A percentile compares a stretch with the other conserved stretches of the same genome.
phyloP scores from a whole-genome alignment of 2,113 vertebrate species.

The Chaenocephalus aceratus region DNA sequence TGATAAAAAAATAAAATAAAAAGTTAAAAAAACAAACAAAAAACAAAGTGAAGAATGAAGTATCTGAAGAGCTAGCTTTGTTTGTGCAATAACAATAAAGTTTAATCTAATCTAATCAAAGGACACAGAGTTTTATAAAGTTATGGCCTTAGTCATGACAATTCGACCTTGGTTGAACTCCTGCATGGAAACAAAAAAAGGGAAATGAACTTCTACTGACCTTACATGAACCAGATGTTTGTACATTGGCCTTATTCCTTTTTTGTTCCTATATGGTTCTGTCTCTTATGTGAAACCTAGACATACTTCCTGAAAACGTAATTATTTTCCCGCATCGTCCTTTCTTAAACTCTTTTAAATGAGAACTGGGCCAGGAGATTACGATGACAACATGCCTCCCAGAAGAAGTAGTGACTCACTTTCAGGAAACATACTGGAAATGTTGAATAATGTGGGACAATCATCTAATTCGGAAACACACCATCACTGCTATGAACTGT shows the following conservation, averaged over 20 bases:
- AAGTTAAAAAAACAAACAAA: too few species aligned
- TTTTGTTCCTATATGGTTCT: neutral
- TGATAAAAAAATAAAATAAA: too few species aligned
- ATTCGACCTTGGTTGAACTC: neutral
- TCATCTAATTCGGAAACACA: constrained; percentile 18
- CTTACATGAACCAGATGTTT: constrained; percentile 6
- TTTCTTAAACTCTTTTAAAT: neutral
- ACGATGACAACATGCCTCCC: constrained; percentile 17
- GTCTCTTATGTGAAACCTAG: neutral
- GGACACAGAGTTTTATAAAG: too few species aligned
- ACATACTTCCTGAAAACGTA: too few species aligned
- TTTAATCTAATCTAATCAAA: too few species aligned
- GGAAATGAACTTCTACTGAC: neutral
- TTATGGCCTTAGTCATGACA: too few species aligned
- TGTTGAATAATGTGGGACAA: constrained; percentile 44
- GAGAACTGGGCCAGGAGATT: neutral
- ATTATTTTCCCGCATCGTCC: neutral
- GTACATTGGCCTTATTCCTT: neutral
- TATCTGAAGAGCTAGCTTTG: too few species aligned
- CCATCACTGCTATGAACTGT: neutral
- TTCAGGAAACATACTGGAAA: constrained; percentile 42
- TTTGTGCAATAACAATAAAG: too few species aligned
- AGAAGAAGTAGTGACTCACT: constrained; percentile 54
- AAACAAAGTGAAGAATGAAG: too few species aligned
- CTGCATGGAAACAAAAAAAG: neutral